phyloP scores from a whole-genome alignment of 2,888 invertebrate species.

The Meiosimyza decipiens region DNA sequence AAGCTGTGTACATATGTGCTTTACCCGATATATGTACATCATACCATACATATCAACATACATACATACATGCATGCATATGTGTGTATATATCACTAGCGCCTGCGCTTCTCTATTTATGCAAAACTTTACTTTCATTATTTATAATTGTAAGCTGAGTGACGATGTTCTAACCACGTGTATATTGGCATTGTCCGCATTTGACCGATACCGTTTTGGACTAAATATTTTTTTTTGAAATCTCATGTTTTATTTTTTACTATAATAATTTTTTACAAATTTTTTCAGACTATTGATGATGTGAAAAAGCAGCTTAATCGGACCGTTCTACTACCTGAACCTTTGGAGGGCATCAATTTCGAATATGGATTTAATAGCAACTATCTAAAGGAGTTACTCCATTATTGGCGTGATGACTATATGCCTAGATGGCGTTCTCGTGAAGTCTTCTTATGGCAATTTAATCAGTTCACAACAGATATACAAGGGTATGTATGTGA shows the following conservation, averaged over 20 bases:
- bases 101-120: no score
- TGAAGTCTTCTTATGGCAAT: slow-evolving; percentile 77
- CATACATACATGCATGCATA: no score
- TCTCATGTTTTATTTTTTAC: not conserved
- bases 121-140: no score
- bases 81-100: no score
- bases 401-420: slow-evolving; percentile 85
- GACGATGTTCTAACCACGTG: no score
- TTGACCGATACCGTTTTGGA: no score
- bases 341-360: slow-evolving; percentile 76
- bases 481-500: slow-evolving; percentile 71
- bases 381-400: slow-evolving; percentile 74
- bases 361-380: slow-evolving; percentile 84
- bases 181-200: no score
- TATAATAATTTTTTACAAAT: not conserved
- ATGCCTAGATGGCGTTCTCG: slow-evolving; percentile 76
- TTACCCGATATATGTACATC: no score
- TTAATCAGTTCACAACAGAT: slow-evolving; percentile 79
- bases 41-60: no score
- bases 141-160: no score
- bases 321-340: slow-evolving; percentile 66
- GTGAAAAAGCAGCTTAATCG: slow-evolving; percentile 71
- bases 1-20: no score
- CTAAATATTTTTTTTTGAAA: not conserved
- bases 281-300: slow-evolving; percentile 70